Conservation (phyloP, 1,140 invertebrate species). For the Calliopsis andreniformis region DNA sequence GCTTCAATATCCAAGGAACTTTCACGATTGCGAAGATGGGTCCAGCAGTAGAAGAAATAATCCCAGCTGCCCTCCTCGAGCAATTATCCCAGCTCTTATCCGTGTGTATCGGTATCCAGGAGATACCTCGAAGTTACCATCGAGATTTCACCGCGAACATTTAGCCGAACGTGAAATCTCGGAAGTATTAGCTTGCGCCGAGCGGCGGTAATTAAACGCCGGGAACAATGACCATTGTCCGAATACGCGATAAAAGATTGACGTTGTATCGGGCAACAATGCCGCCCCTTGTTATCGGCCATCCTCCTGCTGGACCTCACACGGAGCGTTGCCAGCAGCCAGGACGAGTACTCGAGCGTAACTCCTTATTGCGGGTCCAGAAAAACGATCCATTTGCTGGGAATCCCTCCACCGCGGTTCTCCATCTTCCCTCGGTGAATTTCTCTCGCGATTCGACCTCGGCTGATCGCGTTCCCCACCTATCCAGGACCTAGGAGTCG, state of each 20-base stretch:
- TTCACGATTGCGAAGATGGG: constrained; percentile 39
- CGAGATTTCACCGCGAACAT: constrained; percentile 22
- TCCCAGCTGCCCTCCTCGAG: constrained; percentile 17
- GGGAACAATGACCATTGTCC: constrained; percentile 64
- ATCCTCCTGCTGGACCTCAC: constrained; percentile 53
- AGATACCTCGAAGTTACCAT: constrained; percentile 1
- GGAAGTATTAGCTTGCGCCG: constrained; percentile 40
- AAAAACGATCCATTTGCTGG: constrained; percentile 32
- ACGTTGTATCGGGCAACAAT: constrained; percentile 38
- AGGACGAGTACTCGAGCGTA: constrained; percentile 43
- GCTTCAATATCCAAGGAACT: constrained; percentile 55
- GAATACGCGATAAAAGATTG: constrained; percentile 55
- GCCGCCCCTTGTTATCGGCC: constrained; percentile 54
- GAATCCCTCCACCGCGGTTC: not conserved
- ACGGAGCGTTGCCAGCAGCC: constrained; percentile 46
- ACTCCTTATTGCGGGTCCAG: constrained; percentile 28
- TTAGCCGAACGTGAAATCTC: constrained; percentile 34
- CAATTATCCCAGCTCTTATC: constrained; percentile 28
- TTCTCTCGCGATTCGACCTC: not conserved
- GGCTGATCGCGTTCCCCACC: not conserved
- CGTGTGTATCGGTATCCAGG: constrained; percentile 25
- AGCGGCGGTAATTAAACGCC: constrained; percentile 51
- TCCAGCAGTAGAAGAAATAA: constrained; percentile 14
- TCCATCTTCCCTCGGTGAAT: not conserved
- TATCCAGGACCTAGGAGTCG: not conserved